Evolutionary conservation across 1,140 invertebrate genomes (phyloP), one percentile per base, ranked within the genome.

Genomic region (Mesaphorura yosii): DNA sequence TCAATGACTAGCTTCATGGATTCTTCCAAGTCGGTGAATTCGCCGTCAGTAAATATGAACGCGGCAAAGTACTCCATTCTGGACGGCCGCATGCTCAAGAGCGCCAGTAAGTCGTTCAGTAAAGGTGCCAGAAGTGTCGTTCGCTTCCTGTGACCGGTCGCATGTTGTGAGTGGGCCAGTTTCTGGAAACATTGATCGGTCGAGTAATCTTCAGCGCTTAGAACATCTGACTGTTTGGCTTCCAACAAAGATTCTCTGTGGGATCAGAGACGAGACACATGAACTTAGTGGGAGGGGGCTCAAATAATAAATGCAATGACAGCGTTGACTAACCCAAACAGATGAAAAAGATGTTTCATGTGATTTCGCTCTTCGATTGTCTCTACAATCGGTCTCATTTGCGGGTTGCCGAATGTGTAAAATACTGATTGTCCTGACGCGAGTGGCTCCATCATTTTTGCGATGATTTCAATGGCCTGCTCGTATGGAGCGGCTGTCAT

Each of bases 1-100:
- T 48, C 40, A 12, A 48, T 46, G 26, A 59, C 12, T 46, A 46
- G 28, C 4, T 31, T 12, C 46, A 48, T 48, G 25, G 46, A 19
- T 48, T 31, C 12, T 31, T 48, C 46, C 26, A 48, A 22, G 37
- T 48, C 46, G 5, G 46, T 26, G 20, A 48, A 34, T 22, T 34
- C 29, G 17, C 46, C 46, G 23, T 48, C 46, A n/a, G 46, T 48
- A 22, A 48, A 48, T 6, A 48, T 34, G 20, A 31, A 48, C 19
- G 28, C 26, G 3, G 29, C 19, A 22, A 26, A 34, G 20, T 48
- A 48, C 37, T 48, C 46, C n/a, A 48, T 34, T 4, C 23, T 31
- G n/a, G 17, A 27, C 12, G 20, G 12, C 20, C 46, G 6, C 4
- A 48, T 17, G 6, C 28, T 17, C 10, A 48, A 7, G 25, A 48